phyloP scores from a whole-genome alignment of 2,888 invertebrate genomes.

The Lydus trimaculatus region DNA sequence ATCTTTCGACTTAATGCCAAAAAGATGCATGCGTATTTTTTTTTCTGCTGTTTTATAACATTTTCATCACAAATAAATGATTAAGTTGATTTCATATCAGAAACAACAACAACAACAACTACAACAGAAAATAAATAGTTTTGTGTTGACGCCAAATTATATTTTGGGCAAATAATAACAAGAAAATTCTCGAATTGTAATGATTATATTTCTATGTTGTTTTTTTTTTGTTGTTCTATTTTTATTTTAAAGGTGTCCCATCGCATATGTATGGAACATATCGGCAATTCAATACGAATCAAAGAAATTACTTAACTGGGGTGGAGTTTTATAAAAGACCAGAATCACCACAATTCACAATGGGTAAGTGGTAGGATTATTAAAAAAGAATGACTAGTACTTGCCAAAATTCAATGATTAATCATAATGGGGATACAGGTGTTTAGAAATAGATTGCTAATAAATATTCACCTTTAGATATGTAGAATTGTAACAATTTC shows the following conservation, averaged over 20 bases:
- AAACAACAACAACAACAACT: background rate
- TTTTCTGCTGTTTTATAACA: background rate
- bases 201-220: background rate
- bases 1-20: background rate
- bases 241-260: conserved; percentile 56
- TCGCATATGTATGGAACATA: conserved; percentile 63
- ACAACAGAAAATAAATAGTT: background rate
- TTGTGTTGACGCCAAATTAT: background rate
- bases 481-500: background rate
- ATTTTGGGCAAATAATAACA: background rate
- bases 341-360: conserved; percentile 43
- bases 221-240: background rate
- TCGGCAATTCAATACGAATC: conserved; percentile 56
- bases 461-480: background rate
- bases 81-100: background rate
- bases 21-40: background rate
- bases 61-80: background rate
- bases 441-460: background rate
- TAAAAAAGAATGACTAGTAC: conserved; percentile 40
- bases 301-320: conserved; percentile 49
- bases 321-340: conserved; percentile 51
- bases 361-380: conserved; percentile 54
- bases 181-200: conserved; percentile 6
- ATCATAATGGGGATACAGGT: background rate
- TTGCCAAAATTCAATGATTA: background rate